phyloP scores from a whole-genome alignment of 2,888 invertebrate genomes.

The Schrankia costaestrigalis region DNA sequence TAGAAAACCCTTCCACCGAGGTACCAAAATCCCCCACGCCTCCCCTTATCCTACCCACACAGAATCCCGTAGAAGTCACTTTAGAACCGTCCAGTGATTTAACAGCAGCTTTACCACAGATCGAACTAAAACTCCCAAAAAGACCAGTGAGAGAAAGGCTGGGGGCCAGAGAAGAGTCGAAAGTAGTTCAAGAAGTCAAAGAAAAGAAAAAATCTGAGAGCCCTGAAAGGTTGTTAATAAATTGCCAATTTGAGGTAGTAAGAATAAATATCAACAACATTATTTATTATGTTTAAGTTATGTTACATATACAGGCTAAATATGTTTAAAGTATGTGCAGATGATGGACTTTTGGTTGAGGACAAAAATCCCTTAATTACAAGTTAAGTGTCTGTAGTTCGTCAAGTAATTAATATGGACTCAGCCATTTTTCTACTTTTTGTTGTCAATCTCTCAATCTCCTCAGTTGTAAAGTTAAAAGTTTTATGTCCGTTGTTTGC shows the following conservation, averaged over 20 bases:
- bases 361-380: too few relatives aligned
- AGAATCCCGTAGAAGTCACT: constrained; percentile 18
- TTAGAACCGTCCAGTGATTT: constrained; percentile 39
- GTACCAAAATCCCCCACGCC: constrained; percentile 34
- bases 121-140: constrained; percentile 73
- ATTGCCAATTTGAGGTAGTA: constrained; percentile 56
- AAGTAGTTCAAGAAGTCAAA: constrained; percentile 39
- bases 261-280: constrained; percentile 31
- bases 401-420: too few relatives aligned
- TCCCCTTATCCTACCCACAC: constrained; percentile 12
- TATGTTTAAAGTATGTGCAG: too few relatives aligned
- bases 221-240: constrained; percentile 73
- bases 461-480: too few relatives aligned
- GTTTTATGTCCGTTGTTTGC: too few relatives aligned
- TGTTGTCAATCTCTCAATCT: too few relatives aligned
- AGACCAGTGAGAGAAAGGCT: constrained; percentile 70
- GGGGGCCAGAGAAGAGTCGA: constrained; percentile 51
- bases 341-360: too few relatives aligned
- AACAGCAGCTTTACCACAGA: constrained; percentile 61
- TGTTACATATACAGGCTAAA: too few relatives aligned
- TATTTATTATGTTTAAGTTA: too few relatives aligned
- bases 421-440: too few relatives aligned
- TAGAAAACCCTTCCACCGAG: constrained; percentile 47
- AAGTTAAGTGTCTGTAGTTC: too few relatives aligned
- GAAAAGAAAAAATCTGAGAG: constrained; percentile 49